phyloP scores from a whole-genome alignment of 2,797 vertebrate species.

The Clarias fuscus region DNA sequence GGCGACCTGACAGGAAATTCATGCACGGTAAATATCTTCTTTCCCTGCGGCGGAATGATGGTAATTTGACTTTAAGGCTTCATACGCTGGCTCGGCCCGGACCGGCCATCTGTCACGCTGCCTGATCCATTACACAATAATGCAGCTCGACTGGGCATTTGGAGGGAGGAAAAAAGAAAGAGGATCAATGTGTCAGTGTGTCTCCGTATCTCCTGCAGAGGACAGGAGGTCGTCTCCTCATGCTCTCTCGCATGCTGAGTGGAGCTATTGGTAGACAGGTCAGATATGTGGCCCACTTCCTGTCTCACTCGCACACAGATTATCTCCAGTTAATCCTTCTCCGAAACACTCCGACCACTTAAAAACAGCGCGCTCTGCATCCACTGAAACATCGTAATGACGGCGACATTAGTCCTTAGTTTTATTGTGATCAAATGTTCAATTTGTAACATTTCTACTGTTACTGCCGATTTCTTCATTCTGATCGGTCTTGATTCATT shows the following conservation, averaged over 20 bases:
- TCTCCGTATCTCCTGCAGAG: slow-evolving; percentile 31
- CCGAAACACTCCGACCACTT: slow-evolving; percentile 29
- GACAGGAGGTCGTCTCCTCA: slow-evolving; percentile 40
- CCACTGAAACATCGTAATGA: no score
- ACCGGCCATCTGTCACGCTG: slow-evolving; percentile 53
- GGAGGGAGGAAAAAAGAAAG: slow-evolving; percentile 13
- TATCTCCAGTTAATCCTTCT: slow-evolving; percentile 36
- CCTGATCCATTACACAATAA: slow-evolving; percentile 57
- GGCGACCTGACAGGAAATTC: slow-evolving; percentile 51
- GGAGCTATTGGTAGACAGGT: slow-evolving; percentile 43
- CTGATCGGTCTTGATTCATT: not conserved
- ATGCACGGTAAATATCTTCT: slow-evolving; percentile 58
- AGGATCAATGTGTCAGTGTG: slow-evolving; percentile 26
- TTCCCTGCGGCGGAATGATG: slow-evolving; percentile 55
- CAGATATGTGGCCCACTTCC: slow-evolving; percentile 30
- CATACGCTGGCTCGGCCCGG: slow-evolving; percentile 53
- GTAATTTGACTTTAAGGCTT: slow-evolving; percentile 57
- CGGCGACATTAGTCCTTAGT: not conserved
- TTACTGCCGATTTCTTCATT: not conserved
- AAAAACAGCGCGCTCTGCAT: slow-evolving; percentile 10
- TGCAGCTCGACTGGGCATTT: slow-evolving; percentile 57
- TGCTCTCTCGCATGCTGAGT: slow-evolving; percentile 36
- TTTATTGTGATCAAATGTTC: not conserved
- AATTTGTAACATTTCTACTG: not conserved
- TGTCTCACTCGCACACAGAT: slow-evolving; percentile 16